These are phyloP conservation scores for Diprion similis DNA, from an alignment of 1,140 invertebrate genomes.

Conservation along the genomic window DNA sequence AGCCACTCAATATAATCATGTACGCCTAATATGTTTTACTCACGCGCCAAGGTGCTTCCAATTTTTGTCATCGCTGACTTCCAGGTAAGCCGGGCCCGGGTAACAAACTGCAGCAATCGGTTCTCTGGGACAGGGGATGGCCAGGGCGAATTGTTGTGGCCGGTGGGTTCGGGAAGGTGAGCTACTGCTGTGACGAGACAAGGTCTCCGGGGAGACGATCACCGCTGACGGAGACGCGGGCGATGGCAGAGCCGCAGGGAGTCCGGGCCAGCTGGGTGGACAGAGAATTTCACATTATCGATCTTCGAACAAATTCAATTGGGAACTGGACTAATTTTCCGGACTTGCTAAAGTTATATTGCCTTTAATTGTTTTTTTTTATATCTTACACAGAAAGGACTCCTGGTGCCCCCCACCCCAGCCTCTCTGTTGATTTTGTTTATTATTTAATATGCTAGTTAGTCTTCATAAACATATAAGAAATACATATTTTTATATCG, in stretches of 20 bases:
- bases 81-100: constrained; percentile 52
- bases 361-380: too few species aligned
- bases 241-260: constrained; percentile 66
- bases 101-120: constrained; percentile 58
- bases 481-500: too few species aligned
- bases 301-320: too few species aligned
- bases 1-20: not conserved
- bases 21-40: constrained; percentile 26
- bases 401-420: too few species aligned
- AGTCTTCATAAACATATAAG: too few species aligned
- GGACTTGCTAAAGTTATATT: too few species aligned
- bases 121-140: constrained; percentile 50
- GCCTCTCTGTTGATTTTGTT: too few species aligned
- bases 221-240: constrained; percentile 74
- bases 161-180: constrained; percentile 51
- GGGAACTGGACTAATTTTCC: too few species aligned
- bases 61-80: constrained; percentile 51
- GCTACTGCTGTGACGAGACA: constrained; percentile 67
- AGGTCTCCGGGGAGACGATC: constrained; percentile 77
- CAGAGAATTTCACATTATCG: too few species aligned
- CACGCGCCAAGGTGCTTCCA: constrained; percentile 57
- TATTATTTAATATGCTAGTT: too few species aligned
- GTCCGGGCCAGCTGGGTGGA: constrained; percentile 54
- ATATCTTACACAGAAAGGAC: too few species aligned
- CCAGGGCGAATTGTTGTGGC: constrained; percentile 53